Conservation (phyloP, 2,797 vertebrate species). For the Syndactyla subalaris region DNA sequence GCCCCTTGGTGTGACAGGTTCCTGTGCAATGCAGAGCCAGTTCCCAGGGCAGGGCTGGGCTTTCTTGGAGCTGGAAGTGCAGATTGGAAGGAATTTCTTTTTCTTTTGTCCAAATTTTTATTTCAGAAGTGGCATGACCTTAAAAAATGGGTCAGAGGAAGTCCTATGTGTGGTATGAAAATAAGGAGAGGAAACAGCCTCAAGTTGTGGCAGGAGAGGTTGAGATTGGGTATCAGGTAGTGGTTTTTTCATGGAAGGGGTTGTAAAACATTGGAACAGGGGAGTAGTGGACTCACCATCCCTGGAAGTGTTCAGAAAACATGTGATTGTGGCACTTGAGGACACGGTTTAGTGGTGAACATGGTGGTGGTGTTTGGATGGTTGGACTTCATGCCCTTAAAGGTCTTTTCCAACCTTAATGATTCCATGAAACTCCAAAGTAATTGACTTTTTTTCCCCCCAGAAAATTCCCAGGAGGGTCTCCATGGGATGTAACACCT, state of each 20-base stretch:
- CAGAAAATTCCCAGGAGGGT: neutral
- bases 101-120: neutral
- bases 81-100: neutral
- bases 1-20: neutral
- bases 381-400: neutral
- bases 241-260: neutral
- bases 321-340: neutral
- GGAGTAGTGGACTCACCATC: neutral
- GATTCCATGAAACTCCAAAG: neutral
- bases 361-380: neutral
- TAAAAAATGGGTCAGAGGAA: neutral
- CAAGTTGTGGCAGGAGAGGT: neutral
- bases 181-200: neutral
- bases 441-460: neutral
- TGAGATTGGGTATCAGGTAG: neutral
- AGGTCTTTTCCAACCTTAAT: neutral
- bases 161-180: neutral
- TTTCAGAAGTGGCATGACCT: neutral
- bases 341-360: neutral
- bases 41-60: neutral
- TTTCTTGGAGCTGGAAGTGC: neutral
- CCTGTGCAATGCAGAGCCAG: fast-evolving
- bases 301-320: neutral
- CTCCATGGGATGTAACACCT: neutral
- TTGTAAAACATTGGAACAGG: neutral